These are phyloP conservation scores for Rhamphomyia laevipes DNA, from an alignment of 2,888 invertebrate species.

Conservation along the genomic window DNA sequence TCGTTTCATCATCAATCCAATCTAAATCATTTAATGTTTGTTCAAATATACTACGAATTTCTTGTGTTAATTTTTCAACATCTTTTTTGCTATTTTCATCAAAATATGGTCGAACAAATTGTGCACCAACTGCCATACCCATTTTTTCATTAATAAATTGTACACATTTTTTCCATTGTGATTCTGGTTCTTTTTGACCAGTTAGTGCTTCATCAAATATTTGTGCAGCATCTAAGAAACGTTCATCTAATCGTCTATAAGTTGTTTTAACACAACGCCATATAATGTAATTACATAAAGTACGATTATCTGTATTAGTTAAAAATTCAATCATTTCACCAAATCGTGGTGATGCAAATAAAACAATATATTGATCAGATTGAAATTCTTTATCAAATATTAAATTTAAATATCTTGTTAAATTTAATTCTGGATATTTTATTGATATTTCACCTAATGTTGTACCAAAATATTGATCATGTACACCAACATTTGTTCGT, in stretches of 20 bases:
- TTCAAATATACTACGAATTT: constrained; percentile 73
- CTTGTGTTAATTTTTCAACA: constrained; percentile 78
- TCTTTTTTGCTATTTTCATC: constrained; percentile 43
- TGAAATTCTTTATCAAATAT: constrained; percentile 9
- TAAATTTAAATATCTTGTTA: constrained; percentile 14
- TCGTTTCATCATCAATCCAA: constrained; percentile 89
- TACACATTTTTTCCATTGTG: constrained; percentile 80
- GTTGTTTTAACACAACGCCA: constrained; percentile 11
- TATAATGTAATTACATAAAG: constrained; percentile 16
- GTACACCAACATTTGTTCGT: constrained; percentile 9
- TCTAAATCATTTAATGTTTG: constrained; percentile 64
- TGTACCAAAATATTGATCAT: constrained; percentile 10
- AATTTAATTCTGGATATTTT: constrained; percentile 13
- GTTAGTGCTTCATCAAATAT: constrained; percentile 57
- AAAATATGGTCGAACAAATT: constrained; percentile 1
- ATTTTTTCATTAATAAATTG: constrained; percentile 73
- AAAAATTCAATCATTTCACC: constrained; percentile 11
- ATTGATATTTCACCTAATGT: constrained; percentile 10
- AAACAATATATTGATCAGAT: constrained; percentile 8
- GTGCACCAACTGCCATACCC: constrained; percentile 67
- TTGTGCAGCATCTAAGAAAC: constrained; percentile 14
- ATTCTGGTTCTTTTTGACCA: constrained; percentile 71
- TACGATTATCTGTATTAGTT: constrained; percentile 8
- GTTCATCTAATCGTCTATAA: constrained; percentile 11
- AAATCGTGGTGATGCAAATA: constrained; percentile 10